phyloP scores from a whole-genome alignment of 2,888 invertebrate genomes.

The Synanthedon formicaeformis region DNA sequence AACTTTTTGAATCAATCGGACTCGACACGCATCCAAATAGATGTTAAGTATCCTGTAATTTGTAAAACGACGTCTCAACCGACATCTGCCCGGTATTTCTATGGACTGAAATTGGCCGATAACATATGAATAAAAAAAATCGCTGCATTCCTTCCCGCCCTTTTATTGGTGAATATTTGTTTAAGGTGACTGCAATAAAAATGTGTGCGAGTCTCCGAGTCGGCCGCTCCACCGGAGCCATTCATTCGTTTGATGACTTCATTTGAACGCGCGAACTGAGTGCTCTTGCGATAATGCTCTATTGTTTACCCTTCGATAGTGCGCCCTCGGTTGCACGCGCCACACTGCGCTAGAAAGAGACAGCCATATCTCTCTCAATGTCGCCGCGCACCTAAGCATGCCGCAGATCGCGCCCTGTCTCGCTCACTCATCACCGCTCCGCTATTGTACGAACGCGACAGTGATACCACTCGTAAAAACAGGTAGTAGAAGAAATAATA shows the following conservation, averaged over 20 bases:
- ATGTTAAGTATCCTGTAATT: background rate
- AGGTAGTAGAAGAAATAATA: slow-evolving; percentile 73
- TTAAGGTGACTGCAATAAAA: slow-evolving; percentile 63
- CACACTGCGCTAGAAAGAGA: slow-evolving; percentile 54
- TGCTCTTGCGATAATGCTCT: slow-evolving; percentile 67
- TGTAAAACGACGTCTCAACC: slow-evolving; percentile 5
- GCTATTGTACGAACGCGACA: slow-evolving; percentile 38
- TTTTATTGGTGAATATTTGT: slow-evolving; percentile 7
- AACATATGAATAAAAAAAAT: slow-evolving; percentile 25
- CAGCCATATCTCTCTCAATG: slow-evolving; percentile 27
- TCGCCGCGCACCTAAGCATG: slow-evolving; percentile 33
- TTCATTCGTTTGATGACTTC: slow-evolving; percentile 70
- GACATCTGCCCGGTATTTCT: slow-evolving; percentile 18
- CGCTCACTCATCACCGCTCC: slow-evolving; percentile 27
- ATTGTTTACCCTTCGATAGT: slow-evolving; percentile 71
- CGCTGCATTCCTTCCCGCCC: slow-evolving; percentile 21
- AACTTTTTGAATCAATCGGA: background rate
- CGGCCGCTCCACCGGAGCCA: slow-evolving; percentile 54
- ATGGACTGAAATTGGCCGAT: slow-evolving; percentile 23
- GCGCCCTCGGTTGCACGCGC: slow-evolving; percentile 63
- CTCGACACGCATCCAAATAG: background rate
- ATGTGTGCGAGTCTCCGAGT: slow-evolving; percentile 56
- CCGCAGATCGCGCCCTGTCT: slow-evolving; percentile 38
- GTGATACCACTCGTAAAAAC: slow-evolving; percentile 62
- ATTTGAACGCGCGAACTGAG: slow-evolving; percentile 63